These are phyloP conservation scores for Ernsta delagoae DNA, from an alignment of 2,888 invertebrate genomes.

Conservation along the genomic window DNA sequence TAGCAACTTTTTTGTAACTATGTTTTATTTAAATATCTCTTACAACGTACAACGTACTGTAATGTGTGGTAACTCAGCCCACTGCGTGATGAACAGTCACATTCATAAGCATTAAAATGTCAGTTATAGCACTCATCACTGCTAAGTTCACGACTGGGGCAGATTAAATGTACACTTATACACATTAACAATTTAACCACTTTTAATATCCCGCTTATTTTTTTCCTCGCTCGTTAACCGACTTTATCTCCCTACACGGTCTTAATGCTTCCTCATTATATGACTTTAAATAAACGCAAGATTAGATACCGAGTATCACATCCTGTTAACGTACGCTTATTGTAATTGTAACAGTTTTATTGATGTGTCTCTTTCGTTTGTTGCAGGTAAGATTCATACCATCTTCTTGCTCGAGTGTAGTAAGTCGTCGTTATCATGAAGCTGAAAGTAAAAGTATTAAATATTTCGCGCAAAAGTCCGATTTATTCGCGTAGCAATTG, in stretches of 20 bases:
- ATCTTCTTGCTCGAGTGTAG: constrained; percentile 48
- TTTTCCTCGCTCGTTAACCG: constrained; percentile 47
- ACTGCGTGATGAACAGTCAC: constrained; percentile 12
- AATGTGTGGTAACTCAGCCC: neutral
- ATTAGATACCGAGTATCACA: constrained; percentile 18
- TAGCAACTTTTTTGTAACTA: too few relatives aligned
- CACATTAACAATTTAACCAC: constrained; percentile 44
- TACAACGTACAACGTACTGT: too few relatives aligned
- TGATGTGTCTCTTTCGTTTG: constrained; percentile 52
- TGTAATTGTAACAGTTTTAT: constrained; percentile 50
- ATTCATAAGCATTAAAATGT: constrained; percentile 18
- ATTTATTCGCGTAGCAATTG: constrained; percentile 12
- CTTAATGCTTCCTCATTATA: constrained; percentile 51
- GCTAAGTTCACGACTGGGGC: constrained; percentile 30
- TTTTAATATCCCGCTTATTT: constrained; percentile 46
- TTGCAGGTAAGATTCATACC: constrained; percentile 60
- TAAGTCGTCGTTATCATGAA: constrained; percentile 47
- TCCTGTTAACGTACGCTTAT: constrained; percentile 38
- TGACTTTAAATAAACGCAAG: constrained; percentile 42
- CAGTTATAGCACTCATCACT: constrained; percentile 15
- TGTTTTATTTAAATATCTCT: too few relatives aligned
- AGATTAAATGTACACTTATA: constrained; percentile 29
- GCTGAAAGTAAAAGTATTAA: constrained; percentile 8
- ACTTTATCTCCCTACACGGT: constrained; percentile 47
- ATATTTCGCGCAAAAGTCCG: neutral